These are phyloP conservation scores for Ectemnius lituratus DNA, from an alignment of 2,888 invertebrate genomes.

Conservation along the genomic window DNA sequence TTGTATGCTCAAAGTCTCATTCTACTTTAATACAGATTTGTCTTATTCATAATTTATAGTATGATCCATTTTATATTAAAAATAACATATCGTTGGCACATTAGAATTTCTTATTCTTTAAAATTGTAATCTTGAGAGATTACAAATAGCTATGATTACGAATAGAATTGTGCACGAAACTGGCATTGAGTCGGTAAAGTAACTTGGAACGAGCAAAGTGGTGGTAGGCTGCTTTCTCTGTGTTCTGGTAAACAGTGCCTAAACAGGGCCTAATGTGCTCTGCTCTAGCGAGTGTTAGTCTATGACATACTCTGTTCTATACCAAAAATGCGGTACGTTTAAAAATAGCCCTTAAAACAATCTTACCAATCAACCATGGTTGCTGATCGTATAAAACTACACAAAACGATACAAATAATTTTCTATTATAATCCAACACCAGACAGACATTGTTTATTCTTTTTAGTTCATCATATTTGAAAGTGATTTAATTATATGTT, in stretches of 20 bases:
- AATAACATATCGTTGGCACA: neutral
- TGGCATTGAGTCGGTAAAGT: no score
- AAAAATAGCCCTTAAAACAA: neutral
- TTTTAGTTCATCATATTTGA: no score
- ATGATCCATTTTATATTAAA: neutral
- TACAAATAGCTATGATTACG: no score
- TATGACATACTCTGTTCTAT: neutral
- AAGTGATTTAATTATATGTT: no score
- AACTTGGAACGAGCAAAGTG: no score
- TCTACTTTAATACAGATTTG: conserved; percentile 9
- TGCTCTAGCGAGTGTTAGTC: conserved; percentile 33
- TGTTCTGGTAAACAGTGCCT: conserved; percentile 23
- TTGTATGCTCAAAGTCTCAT: no score
- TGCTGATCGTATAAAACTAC: neutral
- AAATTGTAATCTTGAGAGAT: no score
- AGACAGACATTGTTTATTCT: no score
- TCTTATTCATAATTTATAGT: neutral
- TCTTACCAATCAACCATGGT: neutral
- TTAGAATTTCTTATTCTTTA: no score
- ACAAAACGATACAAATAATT: no score
- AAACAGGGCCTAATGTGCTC: conserved; percentile 29
- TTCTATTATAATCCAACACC: no score
- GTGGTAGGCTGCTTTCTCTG: neutral
- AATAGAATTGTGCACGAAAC: no score
- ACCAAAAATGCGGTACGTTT: conserved; percentile 10